Percentiles rank a stretch among this genome's conserved stretches.
phyloP scores from a whole-genome alignment of 2,888 invertebrate species.

The Cerastoderma edule region DNA sequence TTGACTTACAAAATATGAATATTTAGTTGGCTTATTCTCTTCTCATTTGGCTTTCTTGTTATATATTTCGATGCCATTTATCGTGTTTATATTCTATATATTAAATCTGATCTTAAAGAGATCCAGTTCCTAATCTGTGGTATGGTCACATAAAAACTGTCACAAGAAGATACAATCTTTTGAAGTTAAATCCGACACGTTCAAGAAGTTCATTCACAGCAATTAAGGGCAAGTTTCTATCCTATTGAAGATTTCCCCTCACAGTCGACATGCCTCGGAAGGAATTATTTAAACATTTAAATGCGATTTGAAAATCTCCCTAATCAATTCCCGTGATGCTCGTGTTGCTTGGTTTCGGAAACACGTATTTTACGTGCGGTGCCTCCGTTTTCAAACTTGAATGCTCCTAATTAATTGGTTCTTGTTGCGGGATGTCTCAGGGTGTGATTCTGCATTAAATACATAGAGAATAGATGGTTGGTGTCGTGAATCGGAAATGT shows the following conservation, averaged over 20 bases:
- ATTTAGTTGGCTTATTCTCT: no score
- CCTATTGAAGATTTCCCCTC: background rate
- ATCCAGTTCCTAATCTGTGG: background rate
- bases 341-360: background rate
- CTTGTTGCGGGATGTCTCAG: no score
- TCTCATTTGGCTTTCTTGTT: no score
- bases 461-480: background rate
- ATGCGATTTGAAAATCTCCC: constrained; percentile 7
- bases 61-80: no score
- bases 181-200: background rate
- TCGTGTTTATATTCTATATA: no score
- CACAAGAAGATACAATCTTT: no score
- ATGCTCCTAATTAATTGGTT: constrained; percentile 20
- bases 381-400: background rate
- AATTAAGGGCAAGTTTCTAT: background rate
- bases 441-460: background rate
- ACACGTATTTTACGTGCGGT: constrained; percentile 13
- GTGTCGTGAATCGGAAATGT: background rate
- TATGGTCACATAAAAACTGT: background rate
- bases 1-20: no score
- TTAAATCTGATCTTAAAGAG: background rate
- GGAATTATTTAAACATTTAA: background rate
- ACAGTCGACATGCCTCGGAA: background rate
- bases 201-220: background rate
- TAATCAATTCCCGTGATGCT: constrained; percentile 1